A percentile compares a stretch with the other conserved stretches of the same genome.
phyloP scores from a whole-genome alignment of 2,888 invertebrate genomes.

The Melikaiella ostensackeni region DNA sequence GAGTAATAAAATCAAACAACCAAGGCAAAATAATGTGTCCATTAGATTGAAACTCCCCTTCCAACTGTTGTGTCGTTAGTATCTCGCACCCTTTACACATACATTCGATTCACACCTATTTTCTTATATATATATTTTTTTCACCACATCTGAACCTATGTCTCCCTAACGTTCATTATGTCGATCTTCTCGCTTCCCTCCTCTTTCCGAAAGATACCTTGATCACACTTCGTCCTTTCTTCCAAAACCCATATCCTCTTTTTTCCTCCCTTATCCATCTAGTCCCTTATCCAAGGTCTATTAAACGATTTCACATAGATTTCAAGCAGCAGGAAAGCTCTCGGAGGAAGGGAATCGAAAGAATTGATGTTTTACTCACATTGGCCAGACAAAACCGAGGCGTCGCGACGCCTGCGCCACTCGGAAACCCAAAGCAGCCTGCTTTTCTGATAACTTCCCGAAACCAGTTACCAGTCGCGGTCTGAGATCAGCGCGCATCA shows the following conservation, averaged over 20 bases:
- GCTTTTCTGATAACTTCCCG: slow-evolving; percentile 51
- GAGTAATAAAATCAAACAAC: slow-evolving; percentile 6
- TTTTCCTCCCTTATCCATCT: background rate
- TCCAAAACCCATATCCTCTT: background rate
- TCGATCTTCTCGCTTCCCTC: background rate
- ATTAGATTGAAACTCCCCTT: slow-evolving; percentile 10
- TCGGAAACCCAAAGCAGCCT: slow-evolving; percentile 49
- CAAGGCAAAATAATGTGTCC: background rate
- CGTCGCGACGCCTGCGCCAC: slow-evolving; percentile 54
- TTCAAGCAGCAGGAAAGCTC: background rate
- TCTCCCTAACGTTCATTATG: background rate
- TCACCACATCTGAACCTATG: background rate
- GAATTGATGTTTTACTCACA: slow-evolving; percentile 55
- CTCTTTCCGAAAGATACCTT: background rate
- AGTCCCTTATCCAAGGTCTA: slow-evolving; percentile 12
- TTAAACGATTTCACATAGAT: slow-evolving; percentile 26
- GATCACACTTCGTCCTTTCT: slow-evolving; percentile 10
- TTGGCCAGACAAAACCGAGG: slow-evolving; percentile 47
- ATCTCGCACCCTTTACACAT: background rate
- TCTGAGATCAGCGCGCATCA: slow-evolving; percentile 58
- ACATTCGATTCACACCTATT: slow-evolving; percentile 3
- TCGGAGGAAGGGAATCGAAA: slow-evolving; percentile 6
- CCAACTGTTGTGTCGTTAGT: slow-evolving; percentile 19
- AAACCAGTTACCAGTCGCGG: slow-evolving; percentile 53
- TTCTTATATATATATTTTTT: background rate